Evolutionary conservation across 1,140 invertebrate genomes (phyloP), one percentile per base, ranked within the genome.

Genomic region (Pararge aegeria): DNA sequence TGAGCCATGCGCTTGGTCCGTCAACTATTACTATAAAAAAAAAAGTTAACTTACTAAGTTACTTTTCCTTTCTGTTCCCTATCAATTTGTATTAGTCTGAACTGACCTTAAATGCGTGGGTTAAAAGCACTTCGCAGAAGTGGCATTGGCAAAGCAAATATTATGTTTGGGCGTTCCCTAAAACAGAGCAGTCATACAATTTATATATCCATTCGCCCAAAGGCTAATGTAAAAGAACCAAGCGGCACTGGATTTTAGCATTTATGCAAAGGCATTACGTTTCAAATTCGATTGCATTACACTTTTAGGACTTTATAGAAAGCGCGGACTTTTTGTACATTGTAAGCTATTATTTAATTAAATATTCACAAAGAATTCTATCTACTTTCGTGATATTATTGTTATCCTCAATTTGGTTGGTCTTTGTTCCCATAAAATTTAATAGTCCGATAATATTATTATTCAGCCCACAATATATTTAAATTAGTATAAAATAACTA

Each of bases 81-180:
- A 24, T 24, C 24, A 4, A 7, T n/a, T n/a, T n/a, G 3, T 7
- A 24, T 24, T 6, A 4, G 30, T 34, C 3, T 34, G 30, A 12
- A 34, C 0, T 12, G 3, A 34, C 30, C 30, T 12, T 34, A 55
- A 64, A 40, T 58, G 56, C 53, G 64, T 60, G 55, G 54, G 34
- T 55, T 64, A 59, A 70, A 70, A 66, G 63, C 53, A 66, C 52
- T 61, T 38, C 55, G 50, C 48, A 55, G 44, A 51, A 68, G 59
- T 56, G 64, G 55, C 65, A 57, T 51, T 58, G 52, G 52, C 57
- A 57, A 64, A 70, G 21, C 66, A 73, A 76, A 76, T 73, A 71
- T 70, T 64, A 68, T 63, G 53, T 62, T 63, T 67, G 56, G 44
- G 40, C 30, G 53, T 12, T 21, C 44, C 34, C 46, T 55, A 55